These are phyloP conservation scores for Rhagonycha lutea DNA, from an alignment of 2,888 invertebrate species.

Conservation along the genomic window DNA sequence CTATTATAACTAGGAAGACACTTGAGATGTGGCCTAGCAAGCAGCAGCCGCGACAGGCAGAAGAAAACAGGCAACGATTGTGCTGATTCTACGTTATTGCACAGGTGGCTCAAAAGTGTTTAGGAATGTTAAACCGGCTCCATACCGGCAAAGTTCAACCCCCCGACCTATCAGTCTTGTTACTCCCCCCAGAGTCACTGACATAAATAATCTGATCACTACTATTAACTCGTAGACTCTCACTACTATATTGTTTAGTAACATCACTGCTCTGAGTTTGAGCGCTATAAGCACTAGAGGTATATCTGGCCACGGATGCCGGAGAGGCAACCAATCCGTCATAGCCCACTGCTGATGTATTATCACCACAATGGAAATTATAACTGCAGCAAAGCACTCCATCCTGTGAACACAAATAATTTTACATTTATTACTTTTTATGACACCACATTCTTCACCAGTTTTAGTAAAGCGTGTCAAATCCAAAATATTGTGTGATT, in stretches of 20 bases:
- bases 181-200: constrained; percentile 46
- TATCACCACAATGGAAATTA: constrained; percentile 55
- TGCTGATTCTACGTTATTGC: constrained; percentile 39
- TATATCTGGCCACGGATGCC: constrained; percentile 36
- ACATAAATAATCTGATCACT: constrained; percentile 42
- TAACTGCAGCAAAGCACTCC: constrained; percentile 57
- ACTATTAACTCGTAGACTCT: constrained; percentile 47
- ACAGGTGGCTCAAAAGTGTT: constrained; percentile 46
- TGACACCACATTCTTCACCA: not conserved
- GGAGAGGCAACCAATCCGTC: constrained; percentile 51
- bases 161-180: constrained; percentile 43
- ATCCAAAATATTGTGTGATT: not conserved
- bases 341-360: constrained; percentile 52
- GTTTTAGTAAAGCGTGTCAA: not conserved
- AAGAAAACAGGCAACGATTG: constrained; percentile 36
- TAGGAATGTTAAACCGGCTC: constrained; percentile 50
- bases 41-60: constrained; percentile 37
- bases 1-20: constrained; percentile 50
- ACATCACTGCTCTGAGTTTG: constrained; percentile 41
- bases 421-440: not conserved
- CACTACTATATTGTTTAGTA: constrained; percentile 52
- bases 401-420: constrained; percentile 44
- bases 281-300: constrained; percentile 29
- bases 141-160: constrained; percentile 43
- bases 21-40: constrained; percentile 48